Conservation (phyloP, 2,888 invertebrate species). For the Perizoma flavofasciatum region DNA sequence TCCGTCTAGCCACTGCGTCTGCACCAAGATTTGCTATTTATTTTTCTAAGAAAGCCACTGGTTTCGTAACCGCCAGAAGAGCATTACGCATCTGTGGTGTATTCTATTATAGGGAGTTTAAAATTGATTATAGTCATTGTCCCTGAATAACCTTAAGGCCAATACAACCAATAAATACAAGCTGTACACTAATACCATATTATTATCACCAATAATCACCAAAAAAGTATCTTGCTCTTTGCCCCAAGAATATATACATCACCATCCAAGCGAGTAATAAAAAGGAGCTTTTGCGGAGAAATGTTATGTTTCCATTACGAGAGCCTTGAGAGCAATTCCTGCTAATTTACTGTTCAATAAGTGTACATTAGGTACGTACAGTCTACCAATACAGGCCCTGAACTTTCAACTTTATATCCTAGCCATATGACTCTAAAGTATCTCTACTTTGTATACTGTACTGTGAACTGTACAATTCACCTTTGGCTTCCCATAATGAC, state of each 20-base stretch:
- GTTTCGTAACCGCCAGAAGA: too few relatives aligned
- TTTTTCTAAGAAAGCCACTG: background rate
- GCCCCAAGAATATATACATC: background rate
- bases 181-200: too few relatives aligned
- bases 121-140: too few relatives aligned
- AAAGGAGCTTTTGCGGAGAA: constrained; percentile 13
- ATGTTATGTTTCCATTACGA: constrained; percentile 21
- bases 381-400: background rate
- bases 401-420: constrained; percentile 5
- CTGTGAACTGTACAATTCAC: background rate
- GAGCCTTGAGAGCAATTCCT: constrained; percentile 26
- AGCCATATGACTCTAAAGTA: background rate
- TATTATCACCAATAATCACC: too few relatives aligned
- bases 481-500: constrained; percentile 19
- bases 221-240: background rate
- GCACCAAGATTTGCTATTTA: too few relatives aligned
- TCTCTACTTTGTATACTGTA: background rate
- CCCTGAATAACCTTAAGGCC: too few relatives aligned
- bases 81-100: too few relatives aligned
- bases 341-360: constrained; percentile 21
- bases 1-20: too few relatives aligned
- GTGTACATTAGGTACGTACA: constrained; percentile 2
- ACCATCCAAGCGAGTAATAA: constrained; percentile 11
- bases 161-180: too few relatives aligned
- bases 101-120: too few relatives aligned